phyloP scores from a whole-genome alignment of 2,113 vertebrate species.

The Trochalopteron elliotii region DNA sequence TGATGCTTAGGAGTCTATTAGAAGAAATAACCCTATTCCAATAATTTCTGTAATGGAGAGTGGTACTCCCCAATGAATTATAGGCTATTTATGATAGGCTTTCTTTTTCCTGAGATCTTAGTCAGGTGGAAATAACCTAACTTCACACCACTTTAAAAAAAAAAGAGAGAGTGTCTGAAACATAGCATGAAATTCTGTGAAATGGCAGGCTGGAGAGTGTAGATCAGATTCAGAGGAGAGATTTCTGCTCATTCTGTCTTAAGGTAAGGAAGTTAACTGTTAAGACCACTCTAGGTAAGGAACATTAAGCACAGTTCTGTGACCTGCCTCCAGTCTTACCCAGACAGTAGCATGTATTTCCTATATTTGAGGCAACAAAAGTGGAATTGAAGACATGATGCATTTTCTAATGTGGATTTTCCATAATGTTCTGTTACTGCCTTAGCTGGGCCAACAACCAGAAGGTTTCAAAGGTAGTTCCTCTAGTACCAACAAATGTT shows the following conservation, averaged over 20 bases:
- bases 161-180: neutral
- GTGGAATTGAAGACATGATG: neutral
- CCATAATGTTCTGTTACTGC: neutral
- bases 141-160: neutral
- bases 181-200: neutral
- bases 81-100: neutral
- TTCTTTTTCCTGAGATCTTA: neutral
- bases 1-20: neutral
- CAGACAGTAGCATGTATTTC: neutral
- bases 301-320: neutral
- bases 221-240: neutral
- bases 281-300: neutral
- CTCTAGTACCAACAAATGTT: neutral
- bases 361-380: neutral
- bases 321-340: neutral
- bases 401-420: neutral
- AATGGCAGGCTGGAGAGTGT: neutral
- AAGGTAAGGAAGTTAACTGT: neutral
- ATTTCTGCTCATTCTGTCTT: neutral
- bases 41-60: neutral
- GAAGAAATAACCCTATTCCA: neutral
- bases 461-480: neutral
- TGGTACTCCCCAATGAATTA: neutral
- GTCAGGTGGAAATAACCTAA: neutral
- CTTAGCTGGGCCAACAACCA: neutral